Conservation (phyloP, 2,888 invertebrate genomes). For the Ligdia adustata region DNA sequence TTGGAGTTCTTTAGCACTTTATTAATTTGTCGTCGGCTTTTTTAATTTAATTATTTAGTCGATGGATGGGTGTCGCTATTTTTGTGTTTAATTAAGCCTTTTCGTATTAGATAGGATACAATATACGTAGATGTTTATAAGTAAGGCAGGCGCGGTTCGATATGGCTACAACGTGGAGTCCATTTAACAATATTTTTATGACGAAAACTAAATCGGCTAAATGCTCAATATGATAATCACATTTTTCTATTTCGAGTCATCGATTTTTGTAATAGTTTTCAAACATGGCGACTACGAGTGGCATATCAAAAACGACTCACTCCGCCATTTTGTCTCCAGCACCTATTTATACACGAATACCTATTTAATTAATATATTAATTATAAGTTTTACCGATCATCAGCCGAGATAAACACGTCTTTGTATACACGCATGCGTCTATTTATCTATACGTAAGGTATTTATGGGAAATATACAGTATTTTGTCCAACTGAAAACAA, state of each 20-base stretch:
- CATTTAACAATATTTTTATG: conserved; percentile 19
- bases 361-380: conserved; percentile 3
- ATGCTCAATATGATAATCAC: conserved; percentile 36
- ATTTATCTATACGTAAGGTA: conserved; percentile 63
- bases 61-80: conserved; percentile 66
- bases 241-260: conserved; percentile 15
- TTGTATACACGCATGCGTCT: conserved; percentile 56
- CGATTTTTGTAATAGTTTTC: conserved; percentile 13
- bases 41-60: conserved; percentile 55
- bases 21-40: conserved; percentile 55
- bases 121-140: conserved; percentile 71
- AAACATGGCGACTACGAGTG: conserved; percentile 31
- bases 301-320: conserved; percentile 46
- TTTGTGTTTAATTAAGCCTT: conserved; percentile 61
- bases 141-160: conserved; percentile 56
- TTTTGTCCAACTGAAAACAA: conserved; percentile 54
- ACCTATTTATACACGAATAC: conserved; percentile 11
- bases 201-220: conserved; percentile 29
- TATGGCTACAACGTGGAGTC: conserved; percentile 43
- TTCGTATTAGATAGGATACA: conserved; percentile 77
- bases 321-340: conserved; percentile 46
- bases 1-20: conserved; percentile 46
- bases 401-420: conserved; percentile 14
- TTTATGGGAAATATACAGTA: conserved; percentile 50
- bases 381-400: conserved; percentile 20